phyloP scores from a whole-genome alignment of 2,888 invertebrate genomes.

The Melipona bicolor region DNA sequence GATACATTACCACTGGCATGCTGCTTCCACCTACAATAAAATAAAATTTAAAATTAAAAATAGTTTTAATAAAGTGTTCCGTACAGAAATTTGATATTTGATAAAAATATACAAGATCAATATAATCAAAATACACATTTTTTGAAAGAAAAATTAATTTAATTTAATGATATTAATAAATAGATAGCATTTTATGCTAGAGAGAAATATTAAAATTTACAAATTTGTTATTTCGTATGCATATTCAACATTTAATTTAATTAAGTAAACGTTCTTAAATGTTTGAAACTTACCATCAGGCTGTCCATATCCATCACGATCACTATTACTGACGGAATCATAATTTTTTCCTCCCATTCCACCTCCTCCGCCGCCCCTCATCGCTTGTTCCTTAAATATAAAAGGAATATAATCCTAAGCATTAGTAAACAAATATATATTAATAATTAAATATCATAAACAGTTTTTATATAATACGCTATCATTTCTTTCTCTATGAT shows the following conservation, averaged over 20 bases:
- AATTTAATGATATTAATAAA: not conserved
- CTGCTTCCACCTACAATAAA: slow-evolving; percentile 81
- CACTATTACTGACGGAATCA: slow-evolving; percentile 79
- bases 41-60: slow-evolving; percentile 30
- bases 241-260: not conserved
- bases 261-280: not conserved
- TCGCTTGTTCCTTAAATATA: slow-evolving; percentile 81
- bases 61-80: not conserved
- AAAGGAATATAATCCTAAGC: slow-evolving; percentile 37
- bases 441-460: slow-evolving; percentile 6
- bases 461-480: not conserved
- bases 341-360: slow-evolving; percentile 77
- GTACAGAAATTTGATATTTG: not conserved
- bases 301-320: slow-evolving; percentile 81
- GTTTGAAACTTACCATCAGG: slow-evolving; percentile 77
- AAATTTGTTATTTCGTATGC: too few species aligned
- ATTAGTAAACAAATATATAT: slow-evolving; percentile 36
- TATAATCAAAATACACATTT: not conserved
- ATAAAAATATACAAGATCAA: not conserved
- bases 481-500: not conserved
- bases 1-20: slow-evolving; percentile 84
- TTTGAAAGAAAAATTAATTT: not conserved
- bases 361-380: slow-evolving; percentile 75
- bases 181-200: not conserved
- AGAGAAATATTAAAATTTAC: not conserved